Conservation (phyloP, 2,113 vertebrate species). For the Lamprotornis superbus region DNA sequence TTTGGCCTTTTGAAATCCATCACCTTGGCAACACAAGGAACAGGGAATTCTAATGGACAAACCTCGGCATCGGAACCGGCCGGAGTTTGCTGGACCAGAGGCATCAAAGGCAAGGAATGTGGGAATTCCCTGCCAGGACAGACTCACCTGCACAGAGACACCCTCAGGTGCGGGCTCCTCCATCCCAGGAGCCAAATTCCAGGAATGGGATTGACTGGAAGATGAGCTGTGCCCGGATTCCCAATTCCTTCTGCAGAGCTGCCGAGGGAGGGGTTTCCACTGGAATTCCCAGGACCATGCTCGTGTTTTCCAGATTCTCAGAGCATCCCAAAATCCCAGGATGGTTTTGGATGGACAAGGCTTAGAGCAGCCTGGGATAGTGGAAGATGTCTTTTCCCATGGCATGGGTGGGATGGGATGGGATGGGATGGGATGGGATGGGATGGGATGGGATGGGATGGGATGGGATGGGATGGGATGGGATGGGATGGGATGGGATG, state of each 20-base stretch:
- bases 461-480: neutral
- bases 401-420: neutral
- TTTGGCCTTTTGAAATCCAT: slow-evolving; percentile 28
- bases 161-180: rapidly evolving
- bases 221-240: rapidly evolving
- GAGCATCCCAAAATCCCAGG: neutral
- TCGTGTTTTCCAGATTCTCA: neutral
- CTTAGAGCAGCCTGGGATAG: neutral
- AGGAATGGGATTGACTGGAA: neutral
- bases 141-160: rapidly evolving
- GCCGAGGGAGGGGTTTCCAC: rapidly evolving
- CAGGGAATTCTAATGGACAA: neutral
- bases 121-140: neutral
- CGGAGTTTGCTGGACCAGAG: rapidly evolving
- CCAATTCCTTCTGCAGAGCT: neutral
- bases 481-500: neutral
- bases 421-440: neutral
- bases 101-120: rapidly evolving
- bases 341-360: neutral
- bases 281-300: rapidly evolving
- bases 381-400: neutral
- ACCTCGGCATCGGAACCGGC: neutral
- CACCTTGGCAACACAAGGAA: neutral
- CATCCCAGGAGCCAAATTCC: neutral
- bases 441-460: neutral